Conservation (phyloP, 2,113 vertebrate genomes). For the Notothenia coriiceps region DNA sequence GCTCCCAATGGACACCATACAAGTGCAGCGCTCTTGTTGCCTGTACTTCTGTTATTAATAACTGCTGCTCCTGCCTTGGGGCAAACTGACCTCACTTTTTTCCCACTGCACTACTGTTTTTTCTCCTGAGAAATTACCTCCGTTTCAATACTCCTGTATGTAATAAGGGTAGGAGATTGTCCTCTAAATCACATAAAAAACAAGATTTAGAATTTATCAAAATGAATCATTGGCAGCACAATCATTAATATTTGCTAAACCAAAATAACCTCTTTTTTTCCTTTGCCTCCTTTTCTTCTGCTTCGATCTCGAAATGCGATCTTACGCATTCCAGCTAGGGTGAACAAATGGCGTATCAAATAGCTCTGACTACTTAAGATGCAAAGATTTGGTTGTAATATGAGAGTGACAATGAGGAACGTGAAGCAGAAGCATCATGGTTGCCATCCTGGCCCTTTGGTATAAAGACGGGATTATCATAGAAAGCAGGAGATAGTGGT, state of each 20-base stretch:
- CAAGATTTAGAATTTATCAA: conserved; percentile 15
- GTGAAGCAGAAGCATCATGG: conserved; percentile 44
- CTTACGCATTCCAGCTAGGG: conserved; percentile 48
- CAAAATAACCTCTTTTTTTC: too few relatives aligned
- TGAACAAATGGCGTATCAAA: conserved; percentile 61
- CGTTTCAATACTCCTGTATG: conserved; percentile 43
- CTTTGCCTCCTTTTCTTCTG: neutral
- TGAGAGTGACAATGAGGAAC: conserved; percentile 18
- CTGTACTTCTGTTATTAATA: conserved; percentile 75
- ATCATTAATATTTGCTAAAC: neutral
- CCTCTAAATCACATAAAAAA: neutral
- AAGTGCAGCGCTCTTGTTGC: conserved; percentile 34
- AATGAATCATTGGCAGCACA: conserved; percentile 6
- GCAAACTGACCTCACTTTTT: conserved; percentile 67
- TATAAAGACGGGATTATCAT: conserved; percentile 61
- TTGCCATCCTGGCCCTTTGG: conserved; percentile 43
- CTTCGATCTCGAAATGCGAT: conserved; percentile 44
- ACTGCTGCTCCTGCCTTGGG: conserved; percentile 69
- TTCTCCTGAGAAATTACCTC: conserved; percentile 59
- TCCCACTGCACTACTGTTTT: conserved; percentile 39
- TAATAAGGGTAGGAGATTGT: conserved; percentile 24
- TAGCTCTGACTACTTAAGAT: conserved; percentile 7
- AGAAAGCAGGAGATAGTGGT: conserved; percentile 61
- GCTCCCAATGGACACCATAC: conserved; percentile 49
- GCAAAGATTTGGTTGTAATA: conserved; percentile 30